Base-by-base conservation (phyloP, 2,888 invertebrate species). In the Peribatodes rhomboidaria region DNA sequence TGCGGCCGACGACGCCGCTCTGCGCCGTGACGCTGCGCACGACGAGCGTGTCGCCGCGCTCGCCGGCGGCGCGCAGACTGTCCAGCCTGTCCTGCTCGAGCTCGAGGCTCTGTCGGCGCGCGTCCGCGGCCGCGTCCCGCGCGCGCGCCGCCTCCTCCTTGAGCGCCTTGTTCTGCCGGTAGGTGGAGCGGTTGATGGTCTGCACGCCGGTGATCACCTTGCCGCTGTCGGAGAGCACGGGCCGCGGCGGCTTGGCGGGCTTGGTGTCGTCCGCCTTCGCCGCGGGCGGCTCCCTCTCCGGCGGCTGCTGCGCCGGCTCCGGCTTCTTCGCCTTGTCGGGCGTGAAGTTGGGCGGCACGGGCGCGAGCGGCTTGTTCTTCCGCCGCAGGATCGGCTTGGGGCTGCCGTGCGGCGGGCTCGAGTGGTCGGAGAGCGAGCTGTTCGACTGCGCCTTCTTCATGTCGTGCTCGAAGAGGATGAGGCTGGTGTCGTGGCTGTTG, bases 311-410 rank as follows among this genome's bases (percentile, higher is more conserved):
- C 66, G 80, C 80, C 1, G 81, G 78, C 31, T 84, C 71, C 49
- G 68, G 56, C 67, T 85, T 88, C 64, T 83, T 87, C 60, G 78
- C 88, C 69, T 93, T 94, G 68, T 94, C 94, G 0, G 94, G 94
- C 1, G 94, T 93, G 68, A 94, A 94, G 71, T 94, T 94, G 4
- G 95, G 95, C 39, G 96, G 96, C 13, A 95, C 95, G 2, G 96
- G 96, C 0, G 96, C 96, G 35, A 94, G 89, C 6, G 96, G 96
- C 81, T 97, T 97, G 76, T 96, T 96, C 87, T 97, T 97, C 77
- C 96, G 94, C 64, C 97, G 92, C 71, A 94, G 87, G 53, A 95
- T 94, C 9, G 96, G 96, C 74, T 96, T 96, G 16, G 97, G 97
- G 86, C 97, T 97, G 39, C 96, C 95, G 74, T 95, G 94, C 4